Evolutionary conservation across 2,113 vertebrate genomes (phyloP).

Genomic region (Pituophis catenifer): DNA sequence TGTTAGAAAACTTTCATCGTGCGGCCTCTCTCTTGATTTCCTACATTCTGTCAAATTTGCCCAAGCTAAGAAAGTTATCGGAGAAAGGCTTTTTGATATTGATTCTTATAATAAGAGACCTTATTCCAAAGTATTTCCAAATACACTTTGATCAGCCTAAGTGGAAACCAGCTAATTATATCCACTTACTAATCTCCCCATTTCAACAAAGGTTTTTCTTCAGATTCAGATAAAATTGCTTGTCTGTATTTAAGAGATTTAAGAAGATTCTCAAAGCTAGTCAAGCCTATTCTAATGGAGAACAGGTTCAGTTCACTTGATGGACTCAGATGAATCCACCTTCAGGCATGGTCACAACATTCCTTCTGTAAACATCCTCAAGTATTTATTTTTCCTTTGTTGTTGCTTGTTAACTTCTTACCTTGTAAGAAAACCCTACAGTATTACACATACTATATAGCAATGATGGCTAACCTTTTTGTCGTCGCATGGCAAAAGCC

Average conservation of each 20-base stretch:
- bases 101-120: neutral
- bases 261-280: neutral
- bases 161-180: neutral
- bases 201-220: neutral
- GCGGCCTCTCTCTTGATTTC: neutral
- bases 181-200: neutral
- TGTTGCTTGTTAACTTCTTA: neutral
- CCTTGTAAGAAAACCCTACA: neutral
- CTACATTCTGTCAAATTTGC: neutral
- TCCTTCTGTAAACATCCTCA: neutral
- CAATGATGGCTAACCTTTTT: too few relatives aligned
- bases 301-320: neutral
- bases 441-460: neutral
- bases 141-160: neutral
- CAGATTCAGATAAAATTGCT: neutral
- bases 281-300: neutral
- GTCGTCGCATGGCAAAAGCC: too few relatives aligned
- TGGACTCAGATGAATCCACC: neutral
- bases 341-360: neutral
- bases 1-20: neutral
- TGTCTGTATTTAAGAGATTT: neutral
- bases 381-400: neutral
- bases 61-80: neutral
- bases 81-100: neutral
- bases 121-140: neutral